Evolutionary conservation across 2,113 vertebrate genomes (phyloP).

Genomic region (Aramus guarauna): DNA sequence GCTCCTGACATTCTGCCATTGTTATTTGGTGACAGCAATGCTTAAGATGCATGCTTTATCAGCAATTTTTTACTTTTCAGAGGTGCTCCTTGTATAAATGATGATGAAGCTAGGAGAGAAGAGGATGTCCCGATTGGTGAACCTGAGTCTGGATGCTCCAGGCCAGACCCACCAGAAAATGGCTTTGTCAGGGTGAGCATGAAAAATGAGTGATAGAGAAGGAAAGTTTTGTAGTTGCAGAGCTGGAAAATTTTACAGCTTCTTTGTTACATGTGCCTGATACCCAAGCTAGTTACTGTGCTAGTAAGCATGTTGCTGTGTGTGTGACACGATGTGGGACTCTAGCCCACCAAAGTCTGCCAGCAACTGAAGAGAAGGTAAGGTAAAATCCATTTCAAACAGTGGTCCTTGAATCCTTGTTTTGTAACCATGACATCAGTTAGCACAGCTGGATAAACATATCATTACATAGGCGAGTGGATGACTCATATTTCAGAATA

Average conservation of each 20-base stretch:
- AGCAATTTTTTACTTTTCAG: conserved; percentile 63
- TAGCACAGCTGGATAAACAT: neutral
- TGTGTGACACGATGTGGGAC: neutral
- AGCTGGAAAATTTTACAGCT: neutral
- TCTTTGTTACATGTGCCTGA: neutral
- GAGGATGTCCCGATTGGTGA: conserved; percentile 59
- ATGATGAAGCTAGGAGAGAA: conserved; percentile 78
- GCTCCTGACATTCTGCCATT: neutral
- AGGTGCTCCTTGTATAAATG: conserved; percentile 84
- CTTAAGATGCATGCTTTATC: neutral
- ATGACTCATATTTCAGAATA: neutral
- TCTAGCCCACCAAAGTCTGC: neutral
- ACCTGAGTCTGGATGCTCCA: conserved; percentile 80
- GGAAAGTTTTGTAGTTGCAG: neutral
- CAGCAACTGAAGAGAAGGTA: neutral
- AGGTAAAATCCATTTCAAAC: neutral
- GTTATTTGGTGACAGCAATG: neutral
- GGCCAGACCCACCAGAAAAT: conserved; percentile 78
- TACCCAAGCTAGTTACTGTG: neutral
- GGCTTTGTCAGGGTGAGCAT: conserved; percentile 83
- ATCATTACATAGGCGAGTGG: neutral
- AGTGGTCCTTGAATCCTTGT: neutral
- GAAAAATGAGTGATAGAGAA: neutral
- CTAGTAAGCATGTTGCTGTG: neutral
- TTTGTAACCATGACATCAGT: neutral